phyloP scores from a whole-genome alignment of 2,797 vertebrate genomes.

The Sibirionetta formosa region DNA sequence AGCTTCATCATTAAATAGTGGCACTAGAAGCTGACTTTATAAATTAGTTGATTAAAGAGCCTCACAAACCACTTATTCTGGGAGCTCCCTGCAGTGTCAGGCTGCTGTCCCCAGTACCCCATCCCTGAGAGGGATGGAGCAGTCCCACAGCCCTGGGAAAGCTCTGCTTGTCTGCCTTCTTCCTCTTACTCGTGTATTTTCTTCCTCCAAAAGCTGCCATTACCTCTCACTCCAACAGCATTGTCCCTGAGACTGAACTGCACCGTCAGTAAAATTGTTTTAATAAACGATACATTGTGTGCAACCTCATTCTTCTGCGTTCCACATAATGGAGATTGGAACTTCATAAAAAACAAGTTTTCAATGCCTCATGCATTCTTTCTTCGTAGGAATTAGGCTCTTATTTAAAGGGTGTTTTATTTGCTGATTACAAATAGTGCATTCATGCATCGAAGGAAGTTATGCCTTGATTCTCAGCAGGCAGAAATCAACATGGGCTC shows the following conservation, averaged over 20 bases:
- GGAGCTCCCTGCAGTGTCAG: background rate
- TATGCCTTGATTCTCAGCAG: background rate
- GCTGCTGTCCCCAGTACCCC: background rate
- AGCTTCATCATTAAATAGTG: background rate
- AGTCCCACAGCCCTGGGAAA: background rate
- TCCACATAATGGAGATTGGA: background rate
- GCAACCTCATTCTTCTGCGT: background rate
- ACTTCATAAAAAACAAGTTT: background rate
- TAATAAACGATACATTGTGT: background rate
- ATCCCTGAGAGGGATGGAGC: fast-evolving
- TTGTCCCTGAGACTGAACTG: background rate
- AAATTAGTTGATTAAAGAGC: background rate
- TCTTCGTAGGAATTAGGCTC: background rate
- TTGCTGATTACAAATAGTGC: background rate
- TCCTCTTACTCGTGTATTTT: background rate
- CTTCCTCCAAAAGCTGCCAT: background rate
- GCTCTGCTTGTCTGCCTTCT: no score
- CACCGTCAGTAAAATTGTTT: background rate
- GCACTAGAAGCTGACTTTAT: background rate
- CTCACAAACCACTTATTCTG: background rate
- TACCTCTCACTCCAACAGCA: background rate
- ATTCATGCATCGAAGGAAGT: background rate
- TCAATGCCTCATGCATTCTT: background rate
- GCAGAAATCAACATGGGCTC: background rate
- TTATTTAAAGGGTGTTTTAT: background rate